Evolutionary conservation across 2,888 invertebrate species (phyloP).

Genomic region (Tetropium fuscum): DNA sequence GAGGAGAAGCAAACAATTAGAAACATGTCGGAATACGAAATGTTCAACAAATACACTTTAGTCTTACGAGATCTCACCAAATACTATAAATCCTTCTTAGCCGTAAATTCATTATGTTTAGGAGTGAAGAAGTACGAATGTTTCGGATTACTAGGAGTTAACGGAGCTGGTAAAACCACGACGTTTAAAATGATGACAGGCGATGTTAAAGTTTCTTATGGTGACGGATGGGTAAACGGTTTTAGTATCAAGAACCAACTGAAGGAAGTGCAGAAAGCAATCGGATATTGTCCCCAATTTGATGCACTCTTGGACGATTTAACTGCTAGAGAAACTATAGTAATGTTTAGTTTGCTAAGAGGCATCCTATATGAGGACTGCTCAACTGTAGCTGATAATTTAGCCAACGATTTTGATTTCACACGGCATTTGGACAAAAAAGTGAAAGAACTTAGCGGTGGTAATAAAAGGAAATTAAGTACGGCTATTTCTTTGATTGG

Average conservation of each 20-base stretch:
- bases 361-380: slow-evolving; percentile 63
- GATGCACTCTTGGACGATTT: slow-evolving; percentile 70
- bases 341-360: slow-evolving; percentile 68
- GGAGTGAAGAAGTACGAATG: slow-evolving; percentile 81
- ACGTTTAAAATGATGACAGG: slow-evolving; percentile 94
- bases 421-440: slow-evolving; percentile 65
- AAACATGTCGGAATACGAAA: slow-evolving; percentile 59
- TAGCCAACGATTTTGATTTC: slow-evolving; percentile 66
- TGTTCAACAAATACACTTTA: slow-evolving; percentile 67
- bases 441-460: slow-evolving; percentile 66
- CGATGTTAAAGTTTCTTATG: slow-evolving; percentile 77
- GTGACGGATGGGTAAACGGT: slow-evolving; percentile 74
- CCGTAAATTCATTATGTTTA: slow-evolving; percentile 77
- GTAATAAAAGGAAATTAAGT: slow-evolving; percentile 70
- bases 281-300: slow-evolving; percentile 72
- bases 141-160: slow-evolving; percentile 85
- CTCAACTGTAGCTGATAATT: slow-evolving; percentile 55
- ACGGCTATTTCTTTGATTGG: slow-evolving; percentile 70
- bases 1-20: slow-evolving; percentile 69
- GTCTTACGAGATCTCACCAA: slow-evolving; percentile 79
- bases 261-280: slow-evolving; percentile 71
- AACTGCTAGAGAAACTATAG: slow-evolving; percentile 69
- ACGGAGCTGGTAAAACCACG: slow-evolving; percentile 89
- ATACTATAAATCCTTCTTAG: slow-evolving; percentile 76
- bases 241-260: slow-evolving; percentile 66